These are phyloP conservation scores for Acromyrmex charruanus DNA, from an alignment of 1,140 invertebrate genomes.

Conservation along the genomic window DNA sequence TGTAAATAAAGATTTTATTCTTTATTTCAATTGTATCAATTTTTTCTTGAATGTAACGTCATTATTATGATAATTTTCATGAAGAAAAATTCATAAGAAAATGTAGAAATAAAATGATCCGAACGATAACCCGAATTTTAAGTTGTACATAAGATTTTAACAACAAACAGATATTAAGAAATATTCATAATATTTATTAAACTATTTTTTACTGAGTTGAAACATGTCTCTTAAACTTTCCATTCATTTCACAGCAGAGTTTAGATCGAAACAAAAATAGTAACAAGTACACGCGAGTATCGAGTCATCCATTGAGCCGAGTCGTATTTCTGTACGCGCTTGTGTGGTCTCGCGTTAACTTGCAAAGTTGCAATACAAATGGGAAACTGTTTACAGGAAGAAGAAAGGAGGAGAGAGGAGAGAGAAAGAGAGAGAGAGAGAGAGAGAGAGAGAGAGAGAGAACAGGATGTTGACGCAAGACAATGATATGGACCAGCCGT, in stretches of 20 bases:
- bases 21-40: too few species aligned
- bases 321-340: background rate
- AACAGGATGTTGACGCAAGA: too few species aligned
- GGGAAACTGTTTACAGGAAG: background rate
- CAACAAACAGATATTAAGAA: background rate
- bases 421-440: too few species aligned
- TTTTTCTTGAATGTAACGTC: too few species aligned
- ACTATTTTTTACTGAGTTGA: background rate
- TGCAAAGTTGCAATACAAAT: background rate
- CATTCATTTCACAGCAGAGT: background rate
- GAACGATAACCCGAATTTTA: too few species aligned
- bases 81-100: too few species aligned
- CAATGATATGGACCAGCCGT: background rate
- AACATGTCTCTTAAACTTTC: background rate
- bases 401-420: background rate
- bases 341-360: background rate
- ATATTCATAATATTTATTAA: background rate
- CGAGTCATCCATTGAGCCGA: background rate
- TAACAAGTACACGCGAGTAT: background rate
- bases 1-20: too few species aligned
- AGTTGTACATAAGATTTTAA: background rate
- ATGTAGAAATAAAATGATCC: too few species aligned
- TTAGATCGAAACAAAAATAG: background rate
- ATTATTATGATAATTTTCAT: too few species aligned
- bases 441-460: too few species aligned